Evolutionary conservation across 2,113 vertebrate species (phyloP).

Genomic region (Syngnathus scovelli): DNA sequence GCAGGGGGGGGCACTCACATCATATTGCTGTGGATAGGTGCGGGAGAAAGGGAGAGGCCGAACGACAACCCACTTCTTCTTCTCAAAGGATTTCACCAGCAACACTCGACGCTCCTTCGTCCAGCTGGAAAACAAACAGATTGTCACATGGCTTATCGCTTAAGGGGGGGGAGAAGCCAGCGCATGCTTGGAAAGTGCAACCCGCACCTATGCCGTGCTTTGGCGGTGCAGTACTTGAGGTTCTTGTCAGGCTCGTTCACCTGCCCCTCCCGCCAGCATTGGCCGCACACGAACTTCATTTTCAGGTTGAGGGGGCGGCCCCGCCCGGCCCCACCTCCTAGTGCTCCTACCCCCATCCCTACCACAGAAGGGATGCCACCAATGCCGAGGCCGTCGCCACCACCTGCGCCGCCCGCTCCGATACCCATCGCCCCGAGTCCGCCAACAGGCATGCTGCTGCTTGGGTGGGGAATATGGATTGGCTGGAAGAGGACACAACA

Average conservation of each 20-base stretch:
- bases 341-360: slow-evolving; percentile 42
- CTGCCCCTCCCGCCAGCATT: slow-evolving; percentile 95
- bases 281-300: slow-evolving; percentile 98
- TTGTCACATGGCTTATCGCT: not conserved
- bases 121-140: slow-evolving; percentile 73
- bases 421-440: slow-evolving; percentile 47
- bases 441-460: slow-evolving; percentile 42
- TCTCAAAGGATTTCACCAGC: slow-evolving; percentile 94
- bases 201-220: slow-evolving; percentile 89
- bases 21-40: slow-evolving; percentile 95
- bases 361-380: slow-evolving; percentile 49
- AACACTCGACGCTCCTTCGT: slow-evolving; percentile 92
- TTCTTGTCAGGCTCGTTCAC: slow-evolving; percentile 96
- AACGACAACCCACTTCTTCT: slow-evolving; percentile 97
- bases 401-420: slow-evolving; percentile 38
- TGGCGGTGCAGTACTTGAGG: slow-evolving; percentile 96
- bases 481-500: slow-evolving; percentile 48
- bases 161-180: no score
- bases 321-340: slow-evolving; percentile 45
- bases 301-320: slow-evolving; percentile 78
- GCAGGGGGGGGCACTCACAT: slow-evolving; percentile 71
- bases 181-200: fast-evolving
- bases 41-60: slow-evolving; percentile 90
- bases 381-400: slow-evolving; percentile 46
- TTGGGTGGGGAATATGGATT: slow-evolving; percentile 55